Evolutionary conservation across 2,888 invertebrate species (phyloP).

Genomic region (Chromoteleia sp.): DNA sequence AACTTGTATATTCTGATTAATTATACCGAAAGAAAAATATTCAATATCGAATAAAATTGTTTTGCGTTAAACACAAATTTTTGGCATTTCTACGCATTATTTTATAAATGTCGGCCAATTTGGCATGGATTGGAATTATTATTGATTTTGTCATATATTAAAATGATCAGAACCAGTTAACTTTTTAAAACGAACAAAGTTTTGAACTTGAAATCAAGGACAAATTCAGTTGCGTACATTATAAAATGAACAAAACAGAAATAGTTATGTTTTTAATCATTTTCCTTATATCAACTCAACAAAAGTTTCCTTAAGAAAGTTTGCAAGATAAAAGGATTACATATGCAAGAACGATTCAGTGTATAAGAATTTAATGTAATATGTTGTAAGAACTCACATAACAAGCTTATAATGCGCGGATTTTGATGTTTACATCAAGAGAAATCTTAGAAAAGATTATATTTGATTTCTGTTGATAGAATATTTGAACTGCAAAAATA

Average conservation of each 20-base stretch:
- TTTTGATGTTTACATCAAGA: not conserved
- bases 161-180: too few relatives aligned
- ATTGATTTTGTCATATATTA: not conserved
- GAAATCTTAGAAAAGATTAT: not conserved
- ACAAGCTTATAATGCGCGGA: not conserved
- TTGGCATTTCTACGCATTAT: not conserved
- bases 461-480: not conserved
- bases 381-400: not conserved
- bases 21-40: not conserved
- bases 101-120: not conserved
- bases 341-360: conserved; percentile 1
- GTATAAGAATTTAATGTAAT: not conserved
- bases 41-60: not conserved
- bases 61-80: not conserved
- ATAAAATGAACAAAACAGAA: too few relatives aligned
- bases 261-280: too few relatives aligned
- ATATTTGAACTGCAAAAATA: too few relatives aligned
- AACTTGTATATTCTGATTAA: not conserved
- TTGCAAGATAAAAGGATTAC: not conserved
- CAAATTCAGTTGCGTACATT: not conserved
- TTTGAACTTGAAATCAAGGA: too few relatives aligned
- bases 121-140: not conserved
- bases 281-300: not conserved
- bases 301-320: not conserved
- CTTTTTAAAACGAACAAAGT: too few relatives aligned